These are phyloP conservation scores for Tethya wilhelma DNA, from an alignment of 37 sponge, comb jelly and placozoan genomes.

Conservation along the genomic window DNA sequence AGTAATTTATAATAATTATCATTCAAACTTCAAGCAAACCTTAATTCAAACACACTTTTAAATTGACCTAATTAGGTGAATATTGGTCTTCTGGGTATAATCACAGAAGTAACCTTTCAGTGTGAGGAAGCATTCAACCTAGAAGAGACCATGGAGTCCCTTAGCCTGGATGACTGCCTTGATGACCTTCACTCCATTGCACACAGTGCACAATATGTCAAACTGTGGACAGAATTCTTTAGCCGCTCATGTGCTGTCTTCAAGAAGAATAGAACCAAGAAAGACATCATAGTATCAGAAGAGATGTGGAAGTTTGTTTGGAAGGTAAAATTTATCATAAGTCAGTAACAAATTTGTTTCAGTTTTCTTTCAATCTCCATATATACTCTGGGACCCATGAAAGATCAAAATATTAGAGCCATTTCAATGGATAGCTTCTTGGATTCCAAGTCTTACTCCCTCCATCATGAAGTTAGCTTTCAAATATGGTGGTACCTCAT, in stretches of 20 bases:
- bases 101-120: constrained; percentile 74
- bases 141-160: constrained; percentile 13
- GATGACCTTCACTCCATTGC: constrained; percentile 19
- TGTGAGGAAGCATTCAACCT: constrained; percentile 63
- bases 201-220: constrained; percentile 57
- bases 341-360: no score
- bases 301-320: no score
- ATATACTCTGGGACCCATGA: no score
- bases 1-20: no score
- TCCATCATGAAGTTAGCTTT: background rate
- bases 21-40: no score
- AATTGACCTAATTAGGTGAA: constrained; percentile 46
- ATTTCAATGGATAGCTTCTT: constrained; percentile 14
- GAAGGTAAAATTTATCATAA: no score
- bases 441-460: constrained; percentile 13
- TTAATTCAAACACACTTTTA: no score
- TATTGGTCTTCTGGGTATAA: constrained; percentile 74
- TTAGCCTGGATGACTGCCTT: constrained; percentile 46
- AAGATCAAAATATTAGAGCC: constrained; percentile 28
- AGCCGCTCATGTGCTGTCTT: constrained; percentile 45
- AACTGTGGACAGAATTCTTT: constrained; percentile 70
- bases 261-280: constrained; percentile 48
- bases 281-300: no score
- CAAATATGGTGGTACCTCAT: background rate
- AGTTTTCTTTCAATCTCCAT: no score